These are phyloP conservation scores for Atrichornis clamosus DNA, from an alignment of 2,113 vertebrate genomes.

Conservation along the genomic window DNA sequence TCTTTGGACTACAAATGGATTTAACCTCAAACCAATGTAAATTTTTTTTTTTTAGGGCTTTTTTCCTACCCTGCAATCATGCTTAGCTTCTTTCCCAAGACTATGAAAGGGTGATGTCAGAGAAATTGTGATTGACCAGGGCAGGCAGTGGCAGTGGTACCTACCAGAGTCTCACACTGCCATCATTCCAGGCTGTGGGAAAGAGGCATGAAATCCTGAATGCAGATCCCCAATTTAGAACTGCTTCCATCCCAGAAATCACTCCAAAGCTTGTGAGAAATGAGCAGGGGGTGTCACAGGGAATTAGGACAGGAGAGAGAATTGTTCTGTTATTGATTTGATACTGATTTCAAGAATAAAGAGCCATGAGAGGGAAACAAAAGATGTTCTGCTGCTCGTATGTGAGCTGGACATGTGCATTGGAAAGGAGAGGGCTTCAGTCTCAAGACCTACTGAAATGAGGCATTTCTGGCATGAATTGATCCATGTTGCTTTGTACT, in stretches of 20 bases:
- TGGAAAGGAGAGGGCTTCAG: neutral
- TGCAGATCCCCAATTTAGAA: neutral
- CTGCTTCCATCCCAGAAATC: neutral
- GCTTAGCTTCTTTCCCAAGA: constrained; percentile 14
- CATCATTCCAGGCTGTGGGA: neutral
- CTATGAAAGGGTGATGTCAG: neutral
- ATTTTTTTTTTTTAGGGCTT: neutral
- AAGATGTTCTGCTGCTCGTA: neutral
- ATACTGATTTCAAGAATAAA: neutral
- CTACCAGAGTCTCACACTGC: neutral
- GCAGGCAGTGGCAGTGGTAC: neutral
- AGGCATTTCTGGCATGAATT: neutral
- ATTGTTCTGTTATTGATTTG: neutral
- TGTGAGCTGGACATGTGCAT: rapidly evolving
- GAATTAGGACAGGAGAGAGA: neutral
- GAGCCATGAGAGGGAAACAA: neutral
- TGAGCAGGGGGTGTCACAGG: neutral
- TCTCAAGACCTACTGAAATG: neutral
- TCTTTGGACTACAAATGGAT: neutral
- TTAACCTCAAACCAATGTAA: constrained; percentile 6
- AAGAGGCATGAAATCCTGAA: neutral
- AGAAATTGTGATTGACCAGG: neutral
- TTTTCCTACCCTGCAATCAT: constrained; percentile 24
- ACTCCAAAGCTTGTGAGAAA: neutral
- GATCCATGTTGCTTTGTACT: neutral